Conservation (phyloP, 2,797 vertebrate genomes). For the Danio jaintianensis region DNA sequence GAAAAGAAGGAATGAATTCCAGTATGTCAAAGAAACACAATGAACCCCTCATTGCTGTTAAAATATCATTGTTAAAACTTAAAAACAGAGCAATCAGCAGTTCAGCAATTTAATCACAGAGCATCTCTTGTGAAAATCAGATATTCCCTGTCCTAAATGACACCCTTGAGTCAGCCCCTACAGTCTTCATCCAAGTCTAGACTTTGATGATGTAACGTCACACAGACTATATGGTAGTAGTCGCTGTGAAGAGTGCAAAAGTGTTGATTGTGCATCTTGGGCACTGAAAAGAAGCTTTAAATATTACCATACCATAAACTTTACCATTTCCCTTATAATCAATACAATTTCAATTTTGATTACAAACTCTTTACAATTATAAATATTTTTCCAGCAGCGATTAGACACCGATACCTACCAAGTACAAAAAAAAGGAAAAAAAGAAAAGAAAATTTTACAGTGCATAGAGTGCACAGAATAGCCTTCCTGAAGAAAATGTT, state of each 20-base stretch:
- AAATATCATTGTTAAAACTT: slow-evolving; percentile 11
- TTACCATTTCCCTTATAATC: no score
- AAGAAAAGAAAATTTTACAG: no score
- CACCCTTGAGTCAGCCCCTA: background rate
- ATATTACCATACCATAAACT: no score
- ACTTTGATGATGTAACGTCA: slow-evolving; percentile 8
- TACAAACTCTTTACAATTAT: no score
- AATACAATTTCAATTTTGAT: no score
- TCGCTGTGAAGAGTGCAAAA: background rate
- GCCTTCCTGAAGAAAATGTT: no score
- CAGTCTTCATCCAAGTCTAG: slow-evolving; percentile 6
- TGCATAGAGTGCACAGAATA: no score
- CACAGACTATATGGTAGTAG: background rate
- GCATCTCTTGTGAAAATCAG: slow-evolving; percentile 21
- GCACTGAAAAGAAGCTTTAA: background rate
- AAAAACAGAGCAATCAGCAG: background rate
- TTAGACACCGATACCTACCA: no score
- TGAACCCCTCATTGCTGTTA: slow-evolving; percentile 34
- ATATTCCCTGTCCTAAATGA: slow-evolving; percentile 6
- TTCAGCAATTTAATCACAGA: slow-evolving; percentile 17
- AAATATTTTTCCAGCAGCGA: no score
- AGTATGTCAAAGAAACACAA: slow-evolving; percentile 4
- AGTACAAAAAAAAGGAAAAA: no score
- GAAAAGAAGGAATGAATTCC: background rate
- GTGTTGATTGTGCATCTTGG: background rate